These are phyloP conservation scores for Amblyopsis rosae DNA, from an alignment of 2,113 vertebrate genomes.

Conservation along the genomic window DNA sequence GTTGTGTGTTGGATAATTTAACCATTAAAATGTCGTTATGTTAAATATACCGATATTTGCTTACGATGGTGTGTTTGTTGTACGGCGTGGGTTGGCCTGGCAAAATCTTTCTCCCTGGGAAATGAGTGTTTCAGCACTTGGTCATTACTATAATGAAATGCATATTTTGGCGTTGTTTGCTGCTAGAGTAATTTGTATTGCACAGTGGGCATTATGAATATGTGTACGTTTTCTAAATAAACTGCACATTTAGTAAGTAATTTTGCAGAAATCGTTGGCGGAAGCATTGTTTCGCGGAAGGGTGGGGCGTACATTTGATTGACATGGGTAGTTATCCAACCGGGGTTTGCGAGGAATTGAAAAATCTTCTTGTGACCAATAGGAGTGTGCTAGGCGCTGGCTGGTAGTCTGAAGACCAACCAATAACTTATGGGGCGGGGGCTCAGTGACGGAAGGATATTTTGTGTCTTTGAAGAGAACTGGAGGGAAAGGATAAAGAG, in stretches of 20 bases:
- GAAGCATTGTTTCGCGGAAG: slow-evolving; percentile 69
- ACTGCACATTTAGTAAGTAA: slow-evolving; percentile 32
- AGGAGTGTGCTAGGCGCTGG: not conserved
- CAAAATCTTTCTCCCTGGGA: slow-evolving; percentile 39
- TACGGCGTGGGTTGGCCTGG: slow-evolving; percentile 62
- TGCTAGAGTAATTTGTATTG: fast-evolving
- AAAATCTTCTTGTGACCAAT: slow-evolving; percentile 33
- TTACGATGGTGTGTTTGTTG: slow-evolving; percentile 24
- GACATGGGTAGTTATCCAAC: slow-evolving; percentile 47
- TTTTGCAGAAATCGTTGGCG: slow-evolving; percentile 68
- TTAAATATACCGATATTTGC: not conserved
- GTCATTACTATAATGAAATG: not conserved
- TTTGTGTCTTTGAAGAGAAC: slow-evolving; percentile 73
- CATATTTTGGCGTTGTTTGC: not conserved
- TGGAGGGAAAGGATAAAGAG: slow-evolving; percentile 80
- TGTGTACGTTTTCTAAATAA: not conserved
- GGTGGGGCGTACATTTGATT: slow-evolving; percentile 48
- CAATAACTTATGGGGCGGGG: slow-evolving; percentile 60
- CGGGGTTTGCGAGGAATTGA: slow-evolving; percentile 10
- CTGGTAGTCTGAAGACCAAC: not conserved
- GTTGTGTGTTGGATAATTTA: fast-evolving
- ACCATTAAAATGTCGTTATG: not conserved
- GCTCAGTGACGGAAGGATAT: slow-evolving; percentile 66
- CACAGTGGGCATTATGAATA: not conserved
- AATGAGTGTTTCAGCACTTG: slow-evolving; percentile 14